A percentile compares a stretch with the other conserved stretches of the same genome.
These are phyloP conservation scores for Scaeva pyrastri DNA, from an alignment of 2,888 invertebrate genomes.

Conservation along the genomic window DNA sequence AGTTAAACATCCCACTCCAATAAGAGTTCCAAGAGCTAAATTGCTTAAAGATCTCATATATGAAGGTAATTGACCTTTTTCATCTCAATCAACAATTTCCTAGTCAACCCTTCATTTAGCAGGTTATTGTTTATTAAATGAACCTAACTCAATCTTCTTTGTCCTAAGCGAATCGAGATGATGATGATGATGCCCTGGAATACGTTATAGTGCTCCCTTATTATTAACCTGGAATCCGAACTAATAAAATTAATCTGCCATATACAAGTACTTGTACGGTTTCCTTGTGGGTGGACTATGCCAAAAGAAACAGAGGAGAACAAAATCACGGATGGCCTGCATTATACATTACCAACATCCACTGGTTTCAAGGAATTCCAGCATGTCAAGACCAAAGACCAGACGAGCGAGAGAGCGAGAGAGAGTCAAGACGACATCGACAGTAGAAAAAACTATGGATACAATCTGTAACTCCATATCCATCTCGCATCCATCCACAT, in stretches of 20 bases:
- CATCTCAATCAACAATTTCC: not conserved
- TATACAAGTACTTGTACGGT: slow-evolving; percentile 54
- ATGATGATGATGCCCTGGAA: not conserved
- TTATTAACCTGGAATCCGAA: slow-evolving; percentile 51
- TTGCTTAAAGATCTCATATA: not conserved
- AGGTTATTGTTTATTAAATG: not conserved
- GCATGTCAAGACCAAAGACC: slow-evolving; percentile 13
- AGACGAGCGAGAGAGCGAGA: slow-evolving; percentile 2
- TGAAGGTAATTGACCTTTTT: not conserved
- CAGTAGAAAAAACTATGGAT: slow-evolving; percentile 17
- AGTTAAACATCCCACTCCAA: no score
- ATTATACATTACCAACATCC: slow-evolving; percentile 42
- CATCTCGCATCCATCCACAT: not conserved
- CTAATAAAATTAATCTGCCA: slow-evolving; percentile 39
- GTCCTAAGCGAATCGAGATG: not conserved
- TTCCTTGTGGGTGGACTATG: slow-evolving; percentile 46
- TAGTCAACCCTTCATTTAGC: not conserved
- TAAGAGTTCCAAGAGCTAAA: no score
- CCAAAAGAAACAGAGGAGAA: slow-evolving; percentile 24
- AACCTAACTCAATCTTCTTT: not conserved
- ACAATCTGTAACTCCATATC: slow-evolving; percentile 36
- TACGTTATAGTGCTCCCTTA: slow-evolving; percentile 34
- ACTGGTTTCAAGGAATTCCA: slow-evolving; percentile 62
- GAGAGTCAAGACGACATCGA: slow-evolving; percentile 25
- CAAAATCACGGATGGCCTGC: slow-evolving; percentile 31